phyloP scores from a whole-genome alignment of 2,888 invertebrate species.

The Chrysina gloriosa region DNA sequence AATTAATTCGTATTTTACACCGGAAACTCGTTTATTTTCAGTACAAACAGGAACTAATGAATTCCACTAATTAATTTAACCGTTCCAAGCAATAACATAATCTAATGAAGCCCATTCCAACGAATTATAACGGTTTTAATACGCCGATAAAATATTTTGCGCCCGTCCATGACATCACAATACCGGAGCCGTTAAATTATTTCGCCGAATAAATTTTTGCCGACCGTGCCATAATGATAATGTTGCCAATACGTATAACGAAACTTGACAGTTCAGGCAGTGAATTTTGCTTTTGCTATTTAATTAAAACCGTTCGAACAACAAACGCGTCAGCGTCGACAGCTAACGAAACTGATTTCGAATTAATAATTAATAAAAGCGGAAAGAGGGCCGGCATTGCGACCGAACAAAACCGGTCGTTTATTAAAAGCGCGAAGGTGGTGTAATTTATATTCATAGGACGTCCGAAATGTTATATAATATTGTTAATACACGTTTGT shows the following conservation, averaged over 20 bases:
- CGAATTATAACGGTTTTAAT: too few species aligned
- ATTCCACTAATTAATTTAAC: too few species aligned
- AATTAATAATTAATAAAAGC: constrained; percentile 4
- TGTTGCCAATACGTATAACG: not conserved
- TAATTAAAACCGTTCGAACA: constrained; percentile 1
- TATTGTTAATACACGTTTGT: not conserved
- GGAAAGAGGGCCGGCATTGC: not conserved
- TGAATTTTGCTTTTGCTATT: constrained; percentile 1
- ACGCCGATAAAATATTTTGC: too few species aligned
- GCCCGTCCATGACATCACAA: too few species aligned
- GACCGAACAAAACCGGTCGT: not conserved
- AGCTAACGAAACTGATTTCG: not conserved
- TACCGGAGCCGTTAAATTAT: not conserved
- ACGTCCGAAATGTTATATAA: not conserved
- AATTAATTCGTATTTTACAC: too few species aligned
- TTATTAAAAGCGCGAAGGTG: not conserved
- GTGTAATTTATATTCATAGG: constrained; percentile 8
- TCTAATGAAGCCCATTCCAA: too few species aligned
- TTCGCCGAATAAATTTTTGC: not conserved
- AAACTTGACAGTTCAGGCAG: not conserved
- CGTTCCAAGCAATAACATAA: too few species aligned
- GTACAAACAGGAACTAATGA: too few species aligned
- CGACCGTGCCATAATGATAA: not conserved
- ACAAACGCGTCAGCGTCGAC: not conserved
- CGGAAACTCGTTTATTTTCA: too few species aligned